Evolutionary conservation across 2,797 vertebrate species (phyloP), one percentile per base, ranked within the genome.

Genomic region (Phoeniculus purpureus): DNA sequence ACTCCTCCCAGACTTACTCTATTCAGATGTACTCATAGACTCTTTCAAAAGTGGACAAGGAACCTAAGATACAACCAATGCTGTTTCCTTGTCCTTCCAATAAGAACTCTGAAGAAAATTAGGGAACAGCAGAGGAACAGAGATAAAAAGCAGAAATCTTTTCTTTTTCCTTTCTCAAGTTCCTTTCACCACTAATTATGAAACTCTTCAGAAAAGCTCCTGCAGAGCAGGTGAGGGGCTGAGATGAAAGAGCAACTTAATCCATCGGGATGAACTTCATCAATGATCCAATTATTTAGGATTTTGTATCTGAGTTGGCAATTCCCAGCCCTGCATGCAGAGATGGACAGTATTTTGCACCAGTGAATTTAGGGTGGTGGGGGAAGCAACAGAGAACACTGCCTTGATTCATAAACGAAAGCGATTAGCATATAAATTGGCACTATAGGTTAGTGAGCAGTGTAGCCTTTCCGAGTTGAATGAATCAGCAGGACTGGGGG

Each of bases 351-450:
- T 58, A 59, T 60, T 76, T 89, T 1, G 0, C 68, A 26, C 64
- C 71, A 15, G 71, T 29, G 80, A 23, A 50, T 92, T 61, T 66
- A 26, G 68, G 67, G 8, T 22, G 72, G 50, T 25, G 23, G 32
- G 19, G 56, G 29, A 37, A 51, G 26, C 55, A 2, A 3, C 37
- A 83, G 64, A 26, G 29, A 54, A 81, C 58, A 18, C 79, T 82
- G 87, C 83, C 88, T 81, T 89, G 96, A 94, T 95, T 97, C 90
- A 92, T 87, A 91, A 76, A 89, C 10, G 22, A 51, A 82, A 65
- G 2, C 3, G 2, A 97, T 97, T 96, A 96, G 75, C 96, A 96
- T 97, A 95, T 96, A 97, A 96, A 97, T 97, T 96, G 95, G 72
- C 82, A 13, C 68, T 48, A 45, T n/a, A 72, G 90, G 74, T 85